Conservation (phyloP, 2,888 invertebrate genomes). For the Brenthis hecate region DNA sequence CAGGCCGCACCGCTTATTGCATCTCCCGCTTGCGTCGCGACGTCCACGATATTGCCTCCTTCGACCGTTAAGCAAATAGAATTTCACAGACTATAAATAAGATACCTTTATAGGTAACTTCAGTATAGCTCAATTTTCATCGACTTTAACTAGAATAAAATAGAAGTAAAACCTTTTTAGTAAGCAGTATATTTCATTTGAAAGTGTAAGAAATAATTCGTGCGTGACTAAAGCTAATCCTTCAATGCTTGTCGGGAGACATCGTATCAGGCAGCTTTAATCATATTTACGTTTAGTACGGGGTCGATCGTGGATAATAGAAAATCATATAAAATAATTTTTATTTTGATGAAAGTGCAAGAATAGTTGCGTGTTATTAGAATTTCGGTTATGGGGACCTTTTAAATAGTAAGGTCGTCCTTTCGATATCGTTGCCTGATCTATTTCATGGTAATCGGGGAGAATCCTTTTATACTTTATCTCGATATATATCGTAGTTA, state of each 20-base stretch:
- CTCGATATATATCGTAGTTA: slow-evolving; percentile 58
- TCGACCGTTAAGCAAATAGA: slow-evolving; percentile 81
- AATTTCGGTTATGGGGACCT: slow-evolving; percentile 76
- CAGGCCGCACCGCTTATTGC: slow-evolving; percentile 80
- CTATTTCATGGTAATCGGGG: slow-evolving; percentile 66
- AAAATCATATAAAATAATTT: slow-evolving; percentile 73
- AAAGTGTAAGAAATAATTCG: slow-evolving; percentile 55
- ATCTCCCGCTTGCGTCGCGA: slow-evolving; percentile 76
- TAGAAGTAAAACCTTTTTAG: background rate
- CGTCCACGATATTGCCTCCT: slow-evolving; percentile 80
- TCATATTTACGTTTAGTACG: slow-evolving; percentile 67
- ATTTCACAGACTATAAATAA: slow-evolving; percentile 77
- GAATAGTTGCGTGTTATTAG: slow-evolving; percentile 75
- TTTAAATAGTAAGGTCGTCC: slow-evolving; percentile 78
- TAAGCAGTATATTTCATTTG: background rate
- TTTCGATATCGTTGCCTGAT: slow-evolving; percentile 66
- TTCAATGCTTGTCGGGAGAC: slow-evolving; percentile 68
- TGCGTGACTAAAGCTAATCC: slow-evolving; percentile 75
- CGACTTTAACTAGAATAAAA: slow-evolving; percentile 46
- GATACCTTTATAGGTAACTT: slow-evolving; percentile 72
- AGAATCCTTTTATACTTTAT: slow-evolving; percentile 69
- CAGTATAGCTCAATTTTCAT: slow-evolving; percentile 68
- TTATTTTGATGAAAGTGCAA: slow-evolving; percentile 75
- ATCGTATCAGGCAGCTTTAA: slow-evolving; percentile 64
- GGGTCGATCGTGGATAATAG: slow-evolving; percentile 55